Evolutionary conservation across 2,113 vertebrate species (phyloP).

Genomic region (Nanorana parkeri): DNA sequence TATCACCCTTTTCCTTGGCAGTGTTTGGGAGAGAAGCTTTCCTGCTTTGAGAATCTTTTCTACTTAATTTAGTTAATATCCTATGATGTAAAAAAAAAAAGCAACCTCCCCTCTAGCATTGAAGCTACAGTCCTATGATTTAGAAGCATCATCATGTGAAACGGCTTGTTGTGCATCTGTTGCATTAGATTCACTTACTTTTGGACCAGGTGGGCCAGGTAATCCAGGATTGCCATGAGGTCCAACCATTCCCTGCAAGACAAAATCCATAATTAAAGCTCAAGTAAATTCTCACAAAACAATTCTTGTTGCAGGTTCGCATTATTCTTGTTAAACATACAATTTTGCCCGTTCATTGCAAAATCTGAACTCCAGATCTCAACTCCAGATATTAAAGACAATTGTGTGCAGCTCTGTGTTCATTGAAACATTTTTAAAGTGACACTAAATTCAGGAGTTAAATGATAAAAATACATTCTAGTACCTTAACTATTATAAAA

Average conservation of each 20-base stretch:
- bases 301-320: no score
- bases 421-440: no score
- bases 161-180: background rate
- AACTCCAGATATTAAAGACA: no score
- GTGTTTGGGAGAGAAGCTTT: background rate
- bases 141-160: constrained; percentile 20
- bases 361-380: no score
- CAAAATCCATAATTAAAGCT: background rate
- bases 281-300: no score
- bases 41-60: background rate
- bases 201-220: constrained; percentile 87
- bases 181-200: constrained; percentile 77
- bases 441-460: no score
- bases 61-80: background rate
- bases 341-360: no score
- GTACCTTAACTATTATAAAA: no score
- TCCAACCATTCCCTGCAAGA: constrained; percentile 84
- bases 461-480: no score
- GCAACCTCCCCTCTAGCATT: constrained; percentile 13
- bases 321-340: no score
- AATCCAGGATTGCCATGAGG: constrained; percentile 91
- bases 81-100: background rate
- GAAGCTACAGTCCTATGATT: background rate
- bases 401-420: no score
- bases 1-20: constrained; percentile 9